Evolutionary conservation across 2,113 vertebrate species (phyloP).

Genomic region (Esox niger): DNA sequence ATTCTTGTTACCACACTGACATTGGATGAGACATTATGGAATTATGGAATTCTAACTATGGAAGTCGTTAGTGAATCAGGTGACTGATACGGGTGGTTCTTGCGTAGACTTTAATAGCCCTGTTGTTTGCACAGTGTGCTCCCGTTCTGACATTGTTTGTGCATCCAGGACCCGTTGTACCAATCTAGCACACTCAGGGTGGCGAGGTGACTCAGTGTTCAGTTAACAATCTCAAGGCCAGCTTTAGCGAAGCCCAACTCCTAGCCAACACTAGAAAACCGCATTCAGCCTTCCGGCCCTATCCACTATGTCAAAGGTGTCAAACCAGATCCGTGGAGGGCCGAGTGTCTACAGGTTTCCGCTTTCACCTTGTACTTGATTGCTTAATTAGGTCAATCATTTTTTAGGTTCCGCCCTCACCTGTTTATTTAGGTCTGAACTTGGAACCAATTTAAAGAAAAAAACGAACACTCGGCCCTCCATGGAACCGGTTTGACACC

Average conservation of each 20-base stretch:
- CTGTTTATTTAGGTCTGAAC: too few species aligned
- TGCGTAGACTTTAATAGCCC: neutral
- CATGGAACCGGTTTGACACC: too few species aligned
- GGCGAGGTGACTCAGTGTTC: neutral
- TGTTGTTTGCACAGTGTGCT: neutral
- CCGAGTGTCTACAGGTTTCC: too few species aligned
- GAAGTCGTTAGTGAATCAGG: neutral
- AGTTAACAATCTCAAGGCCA: neutral
- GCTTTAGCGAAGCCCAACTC: neutral
- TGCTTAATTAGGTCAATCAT: too few species aligned
- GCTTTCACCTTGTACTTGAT: too few species aligned
- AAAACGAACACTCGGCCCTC: too few species aligned
- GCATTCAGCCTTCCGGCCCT: neutral
- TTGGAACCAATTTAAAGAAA: too few species aligned
- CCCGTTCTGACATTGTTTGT: neutral
- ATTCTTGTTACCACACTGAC: neutral
- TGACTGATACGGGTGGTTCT: neutral
- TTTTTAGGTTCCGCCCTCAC: too few species aligned
- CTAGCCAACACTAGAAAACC: neutral
- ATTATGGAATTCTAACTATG: too few species aligned
- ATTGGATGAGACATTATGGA: neutral
- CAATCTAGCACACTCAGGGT: neutral
- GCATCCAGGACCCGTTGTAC: neutral
- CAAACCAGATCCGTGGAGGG: too few species aligned
- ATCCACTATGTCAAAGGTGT: too few species aligned